Conservation (phyloP, 2,797 vertebrate species). For the Mormyrops boulengeri region DNA sequence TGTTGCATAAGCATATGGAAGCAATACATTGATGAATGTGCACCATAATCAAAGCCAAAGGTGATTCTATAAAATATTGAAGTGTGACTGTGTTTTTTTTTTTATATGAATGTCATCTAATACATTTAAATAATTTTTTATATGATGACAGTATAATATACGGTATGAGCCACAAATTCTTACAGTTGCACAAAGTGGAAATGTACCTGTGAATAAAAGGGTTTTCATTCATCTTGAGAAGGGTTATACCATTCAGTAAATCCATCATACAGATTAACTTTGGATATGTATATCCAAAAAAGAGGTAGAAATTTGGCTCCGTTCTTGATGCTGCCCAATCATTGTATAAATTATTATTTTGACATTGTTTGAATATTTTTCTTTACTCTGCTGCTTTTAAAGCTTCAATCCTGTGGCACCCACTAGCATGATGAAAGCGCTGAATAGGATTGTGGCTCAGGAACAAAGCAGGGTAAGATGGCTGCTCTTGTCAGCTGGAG, state of each 20-base stretch:
- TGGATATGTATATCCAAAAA: background rate
- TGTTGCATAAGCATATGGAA: background rate
- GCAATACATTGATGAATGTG: background rate
- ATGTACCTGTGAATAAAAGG: background rate
- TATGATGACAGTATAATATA: background rate
- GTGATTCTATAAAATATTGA: background rate
- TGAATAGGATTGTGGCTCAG: slow-evolving; percentile 68
- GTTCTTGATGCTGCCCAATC: background rate
- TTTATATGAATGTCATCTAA: background rate
- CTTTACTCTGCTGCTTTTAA: slow-evolving; percentile 10
- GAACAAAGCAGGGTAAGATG: slow-evolving; percentile 73
- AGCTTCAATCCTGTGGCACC: slow-evolving; percentile 95
- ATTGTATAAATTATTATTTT: background rate
- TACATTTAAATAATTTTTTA: background rate
- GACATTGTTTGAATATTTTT: background rate
- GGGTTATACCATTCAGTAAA: background rate
- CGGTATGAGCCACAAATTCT: background rate
- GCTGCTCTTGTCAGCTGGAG: background rate
- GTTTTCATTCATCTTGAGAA: background rate
- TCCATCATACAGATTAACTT: background rate
- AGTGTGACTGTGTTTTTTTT: background rate
- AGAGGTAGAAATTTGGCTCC: background rate
- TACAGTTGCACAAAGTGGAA: background rate
- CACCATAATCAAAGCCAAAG: background rate
- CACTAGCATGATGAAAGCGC: slow-evolving; percentile 86